Percentiles rank a stretch among this genome's conserved stretches.
Evolutionary conservation across 2,113 vertebrate genomes (phyloP).

Genomic region (Polypterus senegalus): DNA sequence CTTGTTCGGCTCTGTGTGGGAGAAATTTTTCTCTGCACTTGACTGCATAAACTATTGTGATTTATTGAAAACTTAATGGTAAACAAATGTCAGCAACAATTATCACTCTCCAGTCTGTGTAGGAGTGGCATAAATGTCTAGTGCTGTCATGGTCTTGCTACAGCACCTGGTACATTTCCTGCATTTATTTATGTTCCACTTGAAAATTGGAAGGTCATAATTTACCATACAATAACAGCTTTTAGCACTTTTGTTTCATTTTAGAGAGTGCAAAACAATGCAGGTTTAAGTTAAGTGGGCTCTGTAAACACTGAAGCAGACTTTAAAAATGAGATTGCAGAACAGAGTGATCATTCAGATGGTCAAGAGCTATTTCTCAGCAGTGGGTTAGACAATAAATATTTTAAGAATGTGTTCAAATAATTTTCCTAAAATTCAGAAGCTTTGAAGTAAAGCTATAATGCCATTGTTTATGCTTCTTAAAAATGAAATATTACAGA

Average conservation of each 20-base stretch:
- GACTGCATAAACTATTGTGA: conserved; percentile 26
- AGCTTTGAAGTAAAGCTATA: too few relatives aligned
- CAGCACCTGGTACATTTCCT: conserved; percentile 21
- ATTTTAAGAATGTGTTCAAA: too few relatives aligned
- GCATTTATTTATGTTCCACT: neutral
- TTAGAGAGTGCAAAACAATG: too few relatives aligned
- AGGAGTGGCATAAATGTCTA: conserved; percentile 32
- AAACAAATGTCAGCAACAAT: conserved; percentile 43
- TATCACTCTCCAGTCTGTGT: conserved; percentile 29
- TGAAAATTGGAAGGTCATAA: conserved; percentile 2
- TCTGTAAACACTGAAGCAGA: too few relatives aligned
- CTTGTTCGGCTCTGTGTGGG: conserved; percentile 31
- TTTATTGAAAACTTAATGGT: conserved; percentile 41
- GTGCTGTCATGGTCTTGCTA: conserved; percentile 33
- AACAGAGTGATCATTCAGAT: too few relatives aligned
- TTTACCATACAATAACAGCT: neutral
- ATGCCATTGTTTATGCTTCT: too few relatives aligned
- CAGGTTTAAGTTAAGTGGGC: too few relatives aligned
- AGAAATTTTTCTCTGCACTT: conserved; percentile 19
- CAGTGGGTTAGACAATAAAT: too few relatives aligned
- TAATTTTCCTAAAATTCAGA: too few relatives aligned
- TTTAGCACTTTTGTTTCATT: conserved; percentile 1
- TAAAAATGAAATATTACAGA: too few relatives aligned
- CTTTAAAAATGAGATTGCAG: too few relatives aligned
- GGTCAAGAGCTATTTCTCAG: too few relatives aligned